phyloP scores from a whole-genome alignment of 1,140 invertebrate species.

The Caenorhabditis inopinata region DNA sequence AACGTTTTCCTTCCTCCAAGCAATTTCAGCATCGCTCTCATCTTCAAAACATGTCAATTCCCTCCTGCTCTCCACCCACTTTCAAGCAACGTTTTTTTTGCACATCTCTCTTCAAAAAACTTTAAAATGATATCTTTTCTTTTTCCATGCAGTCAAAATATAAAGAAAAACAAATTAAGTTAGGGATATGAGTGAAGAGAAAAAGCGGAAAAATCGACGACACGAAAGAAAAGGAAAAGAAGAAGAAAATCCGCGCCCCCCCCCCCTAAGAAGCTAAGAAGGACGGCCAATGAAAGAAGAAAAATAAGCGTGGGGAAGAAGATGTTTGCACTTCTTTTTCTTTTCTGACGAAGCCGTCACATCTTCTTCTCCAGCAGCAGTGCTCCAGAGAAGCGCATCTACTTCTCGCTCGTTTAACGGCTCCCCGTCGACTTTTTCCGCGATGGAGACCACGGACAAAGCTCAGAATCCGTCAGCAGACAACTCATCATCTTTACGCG shows the following conservation, averaged over 20 bases:
- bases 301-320: background rate
- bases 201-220: too few relatives aligned
- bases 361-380: too few relatives aligned
- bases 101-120: too few relatives aligned
- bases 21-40: too few relatives aligned
- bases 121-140: too few relatives aligned
- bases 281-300: too few relatives aligned
- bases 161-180: background rate
- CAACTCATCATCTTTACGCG: slow-evolving; percentile 31
- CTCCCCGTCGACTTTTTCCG: slow-evolving; percentile 9
- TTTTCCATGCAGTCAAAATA: too few relatives aligned
- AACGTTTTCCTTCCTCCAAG: too few relatives aligned
- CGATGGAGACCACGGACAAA: background rate
- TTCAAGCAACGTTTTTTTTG: too few relatives aligned
- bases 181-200: background rate
- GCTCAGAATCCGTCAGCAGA: background rate
- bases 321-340: background rate
- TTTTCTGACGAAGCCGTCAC: background rate
- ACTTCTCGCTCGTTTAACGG: background rate
- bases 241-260: background rate
- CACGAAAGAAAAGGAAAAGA: background rate
- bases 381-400: slow-evolving; percentile 6
- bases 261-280: background rate
- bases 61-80: too few relatives aligned
- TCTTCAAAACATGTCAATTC: background rate